phyloP scores from a whole-genome alignment of 2,888 invertebrate genomes.

The Rhingia campestris region DNA sequence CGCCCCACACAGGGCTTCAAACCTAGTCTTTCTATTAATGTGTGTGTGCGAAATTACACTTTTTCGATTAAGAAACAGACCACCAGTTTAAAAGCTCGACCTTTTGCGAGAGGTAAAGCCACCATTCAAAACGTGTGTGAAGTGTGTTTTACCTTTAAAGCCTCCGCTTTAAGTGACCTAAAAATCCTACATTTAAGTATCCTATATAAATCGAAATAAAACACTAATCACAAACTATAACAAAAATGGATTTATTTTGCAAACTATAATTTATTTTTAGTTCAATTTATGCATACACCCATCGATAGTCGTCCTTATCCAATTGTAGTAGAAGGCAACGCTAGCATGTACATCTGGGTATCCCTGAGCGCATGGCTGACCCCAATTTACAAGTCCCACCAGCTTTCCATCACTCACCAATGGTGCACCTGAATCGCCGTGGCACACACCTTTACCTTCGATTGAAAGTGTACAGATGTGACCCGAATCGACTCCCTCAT shows the following conservation, averaged over 20 bases:
- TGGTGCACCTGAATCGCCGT: constrained; percentile 81
- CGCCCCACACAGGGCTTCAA: no score
- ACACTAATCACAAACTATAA: neutral
- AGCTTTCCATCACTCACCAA: constrained; percentile 78
- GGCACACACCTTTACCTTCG: constrained; percentile 83
- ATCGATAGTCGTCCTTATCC: constrained; percentile 77
- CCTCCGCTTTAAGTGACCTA: no score
- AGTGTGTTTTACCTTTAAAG: no score
- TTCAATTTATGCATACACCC: constrained; percentile 68
- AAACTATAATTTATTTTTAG: neutral
- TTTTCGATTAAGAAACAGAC: no score
- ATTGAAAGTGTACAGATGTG: constrained; percentile 85
- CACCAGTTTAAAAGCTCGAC: no score
- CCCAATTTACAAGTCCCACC: constrained; percentile 81
- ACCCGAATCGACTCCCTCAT: constrained; percentile 83
- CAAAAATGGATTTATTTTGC: neutral
- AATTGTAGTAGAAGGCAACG: constrained; percentile 79
- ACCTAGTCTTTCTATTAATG: no score
- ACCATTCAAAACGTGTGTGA: no score
- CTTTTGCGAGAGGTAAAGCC: no score
- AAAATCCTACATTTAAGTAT: neutral
- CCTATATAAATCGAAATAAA: neutral
- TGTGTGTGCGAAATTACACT: no score
- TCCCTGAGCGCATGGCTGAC: constrained; percentile 80
- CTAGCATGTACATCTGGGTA: constrained; percentile 81